Conservation (phyloP, 37 sponge, comb jelly and placozoan genomes). For the Aplysina aerophoba region DNA sequence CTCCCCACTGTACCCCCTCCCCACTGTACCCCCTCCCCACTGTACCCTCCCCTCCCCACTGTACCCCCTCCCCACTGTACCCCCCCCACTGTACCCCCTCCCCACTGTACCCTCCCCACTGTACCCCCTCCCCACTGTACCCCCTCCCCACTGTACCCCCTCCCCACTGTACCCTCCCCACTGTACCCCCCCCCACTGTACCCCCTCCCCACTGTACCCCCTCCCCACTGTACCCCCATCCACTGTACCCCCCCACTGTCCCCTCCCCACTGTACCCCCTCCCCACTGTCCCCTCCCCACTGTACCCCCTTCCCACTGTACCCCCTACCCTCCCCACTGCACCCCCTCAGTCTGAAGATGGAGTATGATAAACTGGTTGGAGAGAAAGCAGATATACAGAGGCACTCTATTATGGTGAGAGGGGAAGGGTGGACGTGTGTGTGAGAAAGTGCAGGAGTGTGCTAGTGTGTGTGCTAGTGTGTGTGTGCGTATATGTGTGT, state of each 20-base stretch:
- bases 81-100: neutral
- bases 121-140: too few species aligned
- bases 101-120: too few species aligned
- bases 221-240: neutral
- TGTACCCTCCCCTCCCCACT: neutral
- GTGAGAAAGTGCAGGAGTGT: neutral
- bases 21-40: too few species aligned
- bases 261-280: too few species aligned
- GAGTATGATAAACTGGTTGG: conserved; percentile 64
- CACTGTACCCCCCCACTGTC: too few species aligned
- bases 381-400: conserved; percentile 77
- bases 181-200: neutral
- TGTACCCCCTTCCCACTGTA: neutral
- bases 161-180: too few species aligned
- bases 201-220: neutral
- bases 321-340: neutral
- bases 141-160: too few species aligned
- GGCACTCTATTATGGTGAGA: conserved; percentile 82
- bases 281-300: neutral
- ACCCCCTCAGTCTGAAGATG: conserved; percentile 53
- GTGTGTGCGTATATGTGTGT: conserved; percentile 26
- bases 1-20: too few species aligned
- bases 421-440: neutral
- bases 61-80: neutral
- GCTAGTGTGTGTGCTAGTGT: conserved; percentile 25